phyloP scores from a whole-genome alignment of 2,113 vertebrate species.

The Tragelaphus strepsiceros region DNA sequence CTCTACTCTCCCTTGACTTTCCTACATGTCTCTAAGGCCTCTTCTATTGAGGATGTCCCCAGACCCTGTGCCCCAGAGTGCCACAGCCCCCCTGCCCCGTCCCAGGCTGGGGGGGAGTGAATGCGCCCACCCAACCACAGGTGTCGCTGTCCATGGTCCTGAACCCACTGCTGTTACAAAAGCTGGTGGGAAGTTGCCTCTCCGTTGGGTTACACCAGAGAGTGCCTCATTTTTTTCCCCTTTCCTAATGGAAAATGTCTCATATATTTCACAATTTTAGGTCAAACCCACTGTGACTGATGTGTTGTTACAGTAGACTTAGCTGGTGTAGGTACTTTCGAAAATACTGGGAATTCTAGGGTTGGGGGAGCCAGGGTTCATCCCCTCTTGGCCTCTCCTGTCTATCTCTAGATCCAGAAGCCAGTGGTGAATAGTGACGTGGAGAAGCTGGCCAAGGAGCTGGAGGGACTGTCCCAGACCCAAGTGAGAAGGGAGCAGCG shows the following conservation, averaged over 20 bases:
- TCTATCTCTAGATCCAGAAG: conserved; percentile 68
- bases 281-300: background rate
- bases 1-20: background rate
- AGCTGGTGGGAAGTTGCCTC: background rate
- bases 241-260: background rate
- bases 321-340: background rate
- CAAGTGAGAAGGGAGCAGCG: conserved; percentile 71
- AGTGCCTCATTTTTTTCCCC: accelerated
- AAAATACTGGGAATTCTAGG: background rate
- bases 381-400: background rate
- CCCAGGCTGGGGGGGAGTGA: too few species aligned
- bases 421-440: conserved; percentile 69
- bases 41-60: background rate
- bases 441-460: conserved; percentile 45
- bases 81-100: accelerated
- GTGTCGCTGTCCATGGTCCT: conserved; percentile 21
- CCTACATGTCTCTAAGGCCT: background rate
- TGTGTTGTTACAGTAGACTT: background rate
- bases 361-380: background rate
- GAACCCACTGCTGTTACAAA: background rate
- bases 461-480: conserved; percentile 70
- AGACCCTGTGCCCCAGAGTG: background rate
- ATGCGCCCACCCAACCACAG: accelerated
- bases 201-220: background rate
- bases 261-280: background rate